Base-by-base conservation (phyloP, 2,113 vertebrate genomes). In the Saccopteryx bilineata region DNA sequence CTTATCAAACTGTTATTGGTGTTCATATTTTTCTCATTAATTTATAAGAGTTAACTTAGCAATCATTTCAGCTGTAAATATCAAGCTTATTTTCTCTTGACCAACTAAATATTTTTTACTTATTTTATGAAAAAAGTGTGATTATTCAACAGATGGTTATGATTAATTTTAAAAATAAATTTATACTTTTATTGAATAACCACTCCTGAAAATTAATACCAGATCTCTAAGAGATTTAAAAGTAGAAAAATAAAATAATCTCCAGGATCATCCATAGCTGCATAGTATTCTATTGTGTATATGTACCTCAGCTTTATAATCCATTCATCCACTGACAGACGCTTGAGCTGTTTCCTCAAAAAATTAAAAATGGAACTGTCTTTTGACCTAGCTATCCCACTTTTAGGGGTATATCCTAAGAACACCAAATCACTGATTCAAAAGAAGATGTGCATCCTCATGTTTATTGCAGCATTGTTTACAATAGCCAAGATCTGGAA, bases 121-220 rank as follows among this genome's bases (percentile, higher is more conserved):
- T 24, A 75, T 80, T 79, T 50, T 68, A 46, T 79, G 21, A 24
- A 19, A 26, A 78, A 91, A 79, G 5, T 56, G 56, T 78, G n/a
- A 33, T 90, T 76, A 81, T 89, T 86, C 39, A 81, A 65, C 19
- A 92, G 71, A 75, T 76, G 31, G 17, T 82, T 84, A 86, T 82
- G 18, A 12, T 72, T 54, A 71, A 60, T 60, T 61, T 48, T 86
- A 81, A 82, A 87, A 72, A 61, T 61, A 56, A 50, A 83, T 13
- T 58, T 71, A 17, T 50, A 72, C 65, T 87, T 90, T 86, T 85
- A 60, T 17, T 86, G 50, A 92, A 81, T 14, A 87, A n/a, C 10
- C 48, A 69, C 6, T 75, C 33, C 46, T 72, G 7, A 86, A 92
- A 82, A 86, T 61, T 81, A 85, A 76, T 61, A 86, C 5, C 11